Evolutionary conservation across 2,113 vertebrate genomes (phyloP), one percentile per base, ranked within the genome.

Genomic region (Thryonomys swinderianus): DNA sequence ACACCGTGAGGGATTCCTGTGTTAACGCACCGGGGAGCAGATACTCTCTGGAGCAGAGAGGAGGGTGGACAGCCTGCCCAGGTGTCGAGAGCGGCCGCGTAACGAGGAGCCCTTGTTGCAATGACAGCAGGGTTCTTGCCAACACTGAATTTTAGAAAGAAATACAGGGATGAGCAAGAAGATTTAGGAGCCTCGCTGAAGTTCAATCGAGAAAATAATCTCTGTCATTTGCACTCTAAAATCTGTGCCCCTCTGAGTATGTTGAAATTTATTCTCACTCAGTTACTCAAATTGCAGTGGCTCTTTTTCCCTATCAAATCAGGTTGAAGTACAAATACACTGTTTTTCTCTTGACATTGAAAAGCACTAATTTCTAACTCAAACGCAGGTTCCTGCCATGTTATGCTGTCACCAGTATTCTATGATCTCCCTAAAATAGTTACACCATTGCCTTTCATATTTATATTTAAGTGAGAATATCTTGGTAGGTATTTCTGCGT

Each of bases 391-490:
- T 62, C 51, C 34, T 5, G 32, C 10, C 6, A 16, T 8, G 13
- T 55, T n/a, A 18, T 7, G 21, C 1, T 64, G 7, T 84, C 80
- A 61, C 13, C 5, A 23, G 16, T 55, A 59, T 69, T 82, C 89
- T 86, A 80, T 74, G 20, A 86, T 32, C 62, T 57, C 61, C 42
- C 20, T n/a, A 25, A 42, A 80, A 66, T 4, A 48, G n/a, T 80
- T 57, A 57, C 86, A 73, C 57, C 0, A 23, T 17, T 66, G 3
- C 0, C 20, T 69, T 86, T 62, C 51, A 7, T 80, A 42, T 45
- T 71, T 94, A 74, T 74, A 61, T 89, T 96, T 37, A 64, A 85
- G 12, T 51, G 48, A 67, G 86, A 76, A 30, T 69, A 61, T 66
- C 42, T 90, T 79, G 76, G 12, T 67, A 91, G 62, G 30, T 82